phyloP scores from a whole-genome alignment of 2,113 vertebrate genomes.

The Syngnathoides biaculeatus region DNA sequence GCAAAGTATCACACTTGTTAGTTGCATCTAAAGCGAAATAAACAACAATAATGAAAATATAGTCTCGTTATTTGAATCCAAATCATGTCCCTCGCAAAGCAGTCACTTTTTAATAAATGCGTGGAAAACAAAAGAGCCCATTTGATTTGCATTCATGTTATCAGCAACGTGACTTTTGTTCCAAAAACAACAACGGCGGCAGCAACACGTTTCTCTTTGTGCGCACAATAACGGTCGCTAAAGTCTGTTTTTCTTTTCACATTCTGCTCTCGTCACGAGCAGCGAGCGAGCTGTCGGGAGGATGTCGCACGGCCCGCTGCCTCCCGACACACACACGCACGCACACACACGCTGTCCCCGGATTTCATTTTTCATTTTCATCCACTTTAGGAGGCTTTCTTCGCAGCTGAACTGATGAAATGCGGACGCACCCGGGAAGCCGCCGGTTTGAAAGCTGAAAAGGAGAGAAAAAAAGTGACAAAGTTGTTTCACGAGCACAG shows the following conservation, averaged over 20 bases:
- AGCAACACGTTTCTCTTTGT: conserved; percentile 1
- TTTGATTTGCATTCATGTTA: conserved; percentile 9
- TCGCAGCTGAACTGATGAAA: conserved; percentile 51
- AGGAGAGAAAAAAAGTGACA: background rate
- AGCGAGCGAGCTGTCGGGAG: conserved; percentile 19
- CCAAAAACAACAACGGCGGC: background rate
- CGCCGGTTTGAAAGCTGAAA: conserved; percentile 4
- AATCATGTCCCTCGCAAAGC: background rate
- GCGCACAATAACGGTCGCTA: background rate
- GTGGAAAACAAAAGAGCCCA: background rate
- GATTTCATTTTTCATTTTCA: conserved; percentile 59
- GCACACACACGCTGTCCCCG: conserved; percentile 29
- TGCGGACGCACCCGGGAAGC: conserved; percentile 19
- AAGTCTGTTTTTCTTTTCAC: conserved; percentile 10
- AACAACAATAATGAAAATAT: background rate
- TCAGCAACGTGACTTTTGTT: conserved; percentile 1
- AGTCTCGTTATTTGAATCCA: background rate
- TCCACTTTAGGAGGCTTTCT: conserved; percentile 49
- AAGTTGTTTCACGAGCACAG: background rate
- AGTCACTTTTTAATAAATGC: background rate
- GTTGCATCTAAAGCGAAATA: background rate
- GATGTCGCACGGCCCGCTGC: conserved; percentile 33
- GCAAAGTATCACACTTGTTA: background rate
- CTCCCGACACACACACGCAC: conserved; percentile 16
- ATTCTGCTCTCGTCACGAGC: conserved; percentile 24